These are phyloP conservation scores for Hirudinaria manillensis DNA, from an alignment of 2,888 invertebrate genomes.

Conservation along the genomic window DNA sequence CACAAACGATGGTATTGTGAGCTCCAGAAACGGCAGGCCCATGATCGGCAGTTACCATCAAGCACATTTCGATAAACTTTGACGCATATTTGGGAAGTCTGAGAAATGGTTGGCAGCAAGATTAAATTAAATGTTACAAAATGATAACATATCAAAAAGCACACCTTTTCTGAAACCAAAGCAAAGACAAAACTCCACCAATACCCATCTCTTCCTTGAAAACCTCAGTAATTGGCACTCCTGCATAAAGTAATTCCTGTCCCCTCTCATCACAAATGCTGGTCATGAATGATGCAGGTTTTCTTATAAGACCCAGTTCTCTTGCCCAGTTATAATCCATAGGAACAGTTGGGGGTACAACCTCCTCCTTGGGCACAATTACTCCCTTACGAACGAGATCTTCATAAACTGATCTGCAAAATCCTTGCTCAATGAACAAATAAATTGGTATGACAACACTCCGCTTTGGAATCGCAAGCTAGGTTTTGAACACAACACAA, in stretches of 20 bases:
- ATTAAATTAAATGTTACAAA: background rate
- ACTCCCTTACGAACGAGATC: conserved; percentile 70
- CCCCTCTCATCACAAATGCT: conserved; percentile 98
- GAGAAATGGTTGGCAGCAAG: conserved; percentile 18
- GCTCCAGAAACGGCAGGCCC: conserved; percentile 98
- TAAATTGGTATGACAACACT: background rate
- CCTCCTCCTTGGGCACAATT: conserved; percentile 80
- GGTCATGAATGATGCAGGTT: conserved; percentile 98
- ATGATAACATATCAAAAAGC: background rate
- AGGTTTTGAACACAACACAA: background rate
- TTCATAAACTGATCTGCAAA: conserved; percentile 55
- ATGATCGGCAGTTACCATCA: conserved; percentile 92
- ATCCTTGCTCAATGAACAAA: conserved; percentile 17
- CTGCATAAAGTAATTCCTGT: conserved; percentile 91
- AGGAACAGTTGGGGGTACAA: conserved; percentile 98
- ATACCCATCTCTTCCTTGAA: conserved; percentile 90
- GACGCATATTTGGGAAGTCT: conserved; percentile 86
- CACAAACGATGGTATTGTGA: conserved; percentile 96
- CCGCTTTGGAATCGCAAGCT: background rate
- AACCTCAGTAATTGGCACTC: conserved; percentile 74
- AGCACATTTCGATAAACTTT: conserved; percentile 96
- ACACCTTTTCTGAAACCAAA: conserved; percentile 87
- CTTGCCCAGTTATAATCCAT: conserved; percentile 97
- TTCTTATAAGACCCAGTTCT: conserved; percentile 69
- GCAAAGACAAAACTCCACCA: conserved; percentile 88